phyloP scores from a whole-genome alignment of 1,140 invertebrate genomes.

The Stenopsyche tienmushanensis region DNA sequence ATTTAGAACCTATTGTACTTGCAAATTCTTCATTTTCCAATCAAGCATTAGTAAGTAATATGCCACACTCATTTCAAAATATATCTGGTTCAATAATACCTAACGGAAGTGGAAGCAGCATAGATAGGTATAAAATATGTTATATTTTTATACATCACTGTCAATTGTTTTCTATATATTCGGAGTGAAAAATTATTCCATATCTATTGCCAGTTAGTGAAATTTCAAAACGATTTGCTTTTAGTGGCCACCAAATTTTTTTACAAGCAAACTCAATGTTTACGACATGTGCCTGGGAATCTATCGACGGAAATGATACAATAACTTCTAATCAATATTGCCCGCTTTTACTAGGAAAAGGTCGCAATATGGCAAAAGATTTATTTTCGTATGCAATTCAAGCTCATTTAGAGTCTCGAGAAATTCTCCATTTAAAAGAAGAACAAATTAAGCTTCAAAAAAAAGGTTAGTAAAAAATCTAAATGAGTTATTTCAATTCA shows the following conservation, averaged over 20 bases:
- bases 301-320: background rate
- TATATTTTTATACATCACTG: too few species aligned
- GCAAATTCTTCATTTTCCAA: conserved; percentile 41
- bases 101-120: conserved; percentile 17
- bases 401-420: conserved; percentile 43
- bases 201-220: too few species aligned
- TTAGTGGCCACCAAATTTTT: background rate
- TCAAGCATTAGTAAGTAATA: too few species aligned
- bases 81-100: conserved; percentile 45
- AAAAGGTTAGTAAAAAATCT: too few species aligned
- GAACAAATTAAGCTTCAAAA: conserved; percentile 31
- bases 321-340: conserved; percentile 13
- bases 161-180: too few species aligned
- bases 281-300: background rate
- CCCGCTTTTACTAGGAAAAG: conserved; percentile 29
- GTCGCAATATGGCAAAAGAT: conserved; percentile 40
- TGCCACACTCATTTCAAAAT: conserved; percentile 42
- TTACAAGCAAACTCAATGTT: too few species aligned
- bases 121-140: too few species aligned
- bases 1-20: conserved; percentile 45
- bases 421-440: conserved; percentile 44
- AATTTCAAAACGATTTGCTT: background rate
- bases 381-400: conserved; percentile 45
- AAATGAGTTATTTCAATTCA: too few species aligned
- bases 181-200: too few species aligned